phyloP scores from a whole-genome alignment of 2,113 vertebrate genomes.

The Eulemur macaco region DNA sequence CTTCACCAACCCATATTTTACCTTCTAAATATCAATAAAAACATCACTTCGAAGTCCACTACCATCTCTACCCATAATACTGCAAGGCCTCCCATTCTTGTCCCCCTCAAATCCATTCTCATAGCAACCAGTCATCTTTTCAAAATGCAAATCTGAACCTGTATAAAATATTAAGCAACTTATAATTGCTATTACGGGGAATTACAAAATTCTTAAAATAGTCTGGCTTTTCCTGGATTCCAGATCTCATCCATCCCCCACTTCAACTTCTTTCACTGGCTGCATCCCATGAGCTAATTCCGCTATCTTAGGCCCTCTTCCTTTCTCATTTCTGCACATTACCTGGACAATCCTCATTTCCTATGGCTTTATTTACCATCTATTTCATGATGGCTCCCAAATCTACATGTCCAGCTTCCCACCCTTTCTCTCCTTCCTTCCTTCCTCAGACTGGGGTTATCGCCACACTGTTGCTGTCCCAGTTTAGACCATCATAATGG shows the following conservation, averaged over 20 bases:
- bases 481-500: not conserved
- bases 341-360: not conserved
- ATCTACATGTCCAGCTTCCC: not conserved
- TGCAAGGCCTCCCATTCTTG: not conserved
- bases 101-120: not conserved
- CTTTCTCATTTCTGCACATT: not conserved
- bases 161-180: slow-evolving; percentile 6
- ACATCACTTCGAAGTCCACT: not conserved
- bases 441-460: not conserved
- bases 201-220: not conserved
- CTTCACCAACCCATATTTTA: not conserved
- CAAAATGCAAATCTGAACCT: slow-evolving; percentile 15
- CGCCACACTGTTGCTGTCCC: not conserved
- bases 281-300: not conserved
- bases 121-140: not conserved
- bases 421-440: not conserved
- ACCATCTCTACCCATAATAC: not conserved
- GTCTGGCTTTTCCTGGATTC: not conserved
- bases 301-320: not conserved
- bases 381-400: not conserved
- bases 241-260: not conserved
- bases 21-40: not conserved
- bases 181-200: not conserved
- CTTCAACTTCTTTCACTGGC: not conserved
- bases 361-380: not conserved